Evolutionary conservation across 2,797 vertebrate species (phyloP).

Genomic region (Rallus crepitans): DNA sequence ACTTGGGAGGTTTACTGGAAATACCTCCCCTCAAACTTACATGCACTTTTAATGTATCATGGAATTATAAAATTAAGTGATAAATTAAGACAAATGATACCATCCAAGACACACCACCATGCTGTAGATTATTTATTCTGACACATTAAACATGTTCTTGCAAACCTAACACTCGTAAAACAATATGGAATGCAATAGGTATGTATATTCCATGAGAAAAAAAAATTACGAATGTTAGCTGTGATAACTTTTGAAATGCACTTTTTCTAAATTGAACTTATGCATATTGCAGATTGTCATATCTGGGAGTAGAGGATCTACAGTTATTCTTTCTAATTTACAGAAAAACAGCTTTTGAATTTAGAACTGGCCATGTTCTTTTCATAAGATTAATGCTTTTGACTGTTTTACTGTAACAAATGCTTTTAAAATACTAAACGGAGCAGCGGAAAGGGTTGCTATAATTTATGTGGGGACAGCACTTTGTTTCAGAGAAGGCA

Average conservation of each 20-base stretch:
- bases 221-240: background rate
- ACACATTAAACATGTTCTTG: background rate
- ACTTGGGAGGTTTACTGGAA: background rate
- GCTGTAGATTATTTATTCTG: background rate
- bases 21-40: background rate
- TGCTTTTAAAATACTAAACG: background rate
- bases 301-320: background rate
- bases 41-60: background rate
- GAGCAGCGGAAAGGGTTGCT: background rate
- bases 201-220: background rate
- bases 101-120: background rate
- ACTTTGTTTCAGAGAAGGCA: background rate
- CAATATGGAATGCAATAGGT: background rate
- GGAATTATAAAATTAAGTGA: background rate
- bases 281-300: background rate
- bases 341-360: background rate
- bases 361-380: background rate
- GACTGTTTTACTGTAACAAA: background rate
- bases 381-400: background rate
- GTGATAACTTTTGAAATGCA: background rate
- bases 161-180: background rate
- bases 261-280: fast-evolving
- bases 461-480: background rate
- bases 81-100: background rate
- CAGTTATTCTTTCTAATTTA: background rate